These are phyloP conservation scores for Paramormyrops hopkinsi DNA, from an alignment of 2,797 vertebrate species.

Conservation along the genomic window DNA sequence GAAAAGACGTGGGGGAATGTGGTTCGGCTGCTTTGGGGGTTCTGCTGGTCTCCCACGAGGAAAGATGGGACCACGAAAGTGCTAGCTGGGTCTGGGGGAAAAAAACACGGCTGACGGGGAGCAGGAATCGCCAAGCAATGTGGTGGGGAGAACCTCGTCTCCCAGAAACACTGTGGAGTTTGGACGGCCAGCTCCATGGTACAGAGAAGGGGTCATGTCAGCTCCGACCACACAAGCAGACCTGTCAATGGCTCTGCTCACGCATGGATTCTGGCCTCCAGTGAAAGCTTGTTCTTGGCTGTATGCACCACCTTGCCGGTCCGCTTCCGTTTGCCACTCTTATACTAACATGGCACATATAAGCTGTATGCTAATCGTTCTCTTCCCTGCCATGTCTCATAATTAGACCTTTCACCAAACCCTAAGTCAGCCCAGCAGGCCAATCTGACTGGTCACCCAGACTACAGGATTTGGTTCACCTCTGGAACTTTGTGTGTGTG, in stretches of 20 bases:
- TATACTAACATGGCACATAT: neutral
- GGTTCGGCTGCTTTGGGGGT: neutral
- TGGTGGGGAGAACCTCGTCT: neutral
- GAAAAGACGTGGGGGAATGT: neutral
- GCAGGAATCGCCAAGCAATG: neutral
- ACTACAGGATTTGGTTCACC: neutral
- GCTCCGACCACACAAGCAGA: conserved; percentile 28
- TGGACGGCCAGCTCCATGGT: neutral
- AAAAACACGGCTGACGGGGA: neutral
- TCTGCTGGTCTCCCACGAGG: neutral
- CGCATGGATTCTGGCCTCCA: neutral
- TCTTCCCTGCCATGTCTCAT: conserved; percentile 37
- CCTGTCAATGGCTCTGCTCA: conserved; percentile 3
- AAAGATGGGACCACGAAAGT: neutral
- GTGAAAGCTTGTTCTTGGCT: neutral
- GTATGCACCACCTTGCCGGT: neutral
- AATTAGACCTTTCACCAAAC: conserved; percentile 41
- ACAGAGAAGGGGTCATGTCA: conserved; percentile 12
- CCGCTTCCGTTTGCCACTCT: neutral
- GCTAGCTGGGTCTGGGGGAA: neutral
- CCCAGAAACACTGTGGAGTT: neutral
- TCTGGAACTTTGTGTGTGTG: neutral
- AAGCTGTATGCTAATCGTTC: conserved; percentile 25
- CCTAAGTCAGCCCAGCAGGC: conserved; percentile 35
- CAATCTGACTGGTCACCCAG: neutral